A percentile compares a stretch with the other conserved stretches of the same genome.
Evolutionary conservation across 2,113 vertebrate genomes (phyloP).

Genomic region (Microtus ochrogaster): DNA sequence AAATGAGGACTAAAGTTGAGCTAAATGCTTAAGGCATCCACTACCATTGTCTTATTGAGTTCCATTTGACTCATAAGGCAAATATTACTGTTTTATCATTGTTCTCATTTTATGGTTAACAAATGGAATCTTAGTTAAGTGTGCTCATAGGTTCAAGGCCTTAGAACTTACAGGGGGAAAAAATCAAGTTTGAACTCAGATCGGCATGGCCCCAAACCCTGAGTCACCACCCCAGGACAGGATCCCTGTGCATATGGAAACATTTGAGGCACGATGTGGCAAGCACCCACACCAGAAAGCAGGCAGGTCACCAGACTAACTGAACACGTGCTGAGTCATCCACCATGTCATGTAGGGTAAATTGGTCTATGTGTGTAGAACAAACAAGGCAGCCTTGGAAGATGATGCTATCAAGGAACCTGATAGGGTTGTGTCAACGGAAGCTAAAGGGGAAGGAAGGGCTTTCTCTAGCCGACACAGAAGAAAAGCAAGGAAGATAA

Average conservation of each 20-base stretch:
- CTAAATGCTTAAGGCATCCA: background rate
- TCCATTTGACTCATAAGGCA: background rate
- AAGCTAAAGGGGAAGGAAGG: background rate
- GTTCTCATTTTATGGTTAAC: background rate
- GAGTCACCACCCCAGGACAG: background rate
- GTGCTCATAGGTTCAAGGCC: background rate
- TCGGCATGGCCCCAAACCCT: background rate
- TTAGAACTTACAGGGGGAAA: background rate
- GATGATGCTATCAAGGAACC: background rate
- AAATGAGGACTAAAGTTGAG: background rate
- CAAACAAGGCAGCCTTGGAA: background rate
- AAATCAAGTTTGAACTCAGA: background rate
- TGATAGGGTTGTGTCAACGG: background rate
- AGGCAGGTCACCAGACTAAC: background rate
- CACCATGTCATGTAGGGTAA: accelerated
- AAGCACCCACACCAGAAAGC: background rate
- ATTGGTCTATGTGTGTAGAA: background rate
- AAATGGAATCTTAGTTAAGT: background rate
- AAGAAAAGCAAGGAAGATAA: background rate
- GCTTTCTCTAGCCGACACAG: background rate
- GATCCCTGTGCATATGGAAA: background rate
- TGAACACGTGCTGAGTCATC: too few relatives aligned
- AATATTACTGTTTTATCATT: background rate
- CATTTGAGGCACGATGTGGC: accelerated
- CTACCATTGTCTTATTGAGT: background rate